Evolutionary conservation across 2,797 vertebrate genomes (phyloP).

Genomic region (Knipowitschia caucasica): DNA sequence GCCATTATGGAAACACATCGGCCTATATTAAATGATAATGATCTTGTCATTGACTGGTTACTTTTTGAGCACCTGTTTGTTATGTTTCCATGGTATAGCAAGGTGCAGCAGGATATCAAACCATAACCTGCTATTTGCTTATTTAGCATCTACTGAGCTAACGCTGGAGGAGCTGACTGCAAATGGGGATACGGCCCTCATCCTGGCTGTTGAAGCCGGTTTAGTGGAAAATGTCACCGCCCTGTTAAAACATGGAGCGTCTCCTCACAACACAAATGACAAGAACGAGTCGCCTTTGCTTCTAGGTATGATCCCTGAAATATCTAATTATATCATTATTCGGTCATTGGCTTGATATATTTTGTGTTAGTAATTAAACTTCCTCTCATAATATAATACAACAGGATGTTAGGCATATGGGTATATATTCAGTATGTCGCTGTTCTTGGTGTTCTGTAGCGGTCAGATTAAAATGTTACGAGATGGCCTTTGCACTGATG

Average conservation of each 20-base stretch:
- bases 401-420: background rate
- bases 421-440: background rate
- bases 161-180: conserved; percentile 80
- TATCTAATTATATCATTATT: background rate
- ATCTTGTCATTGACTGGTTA: no score
- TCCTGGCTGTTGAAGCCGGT: conserved; percentile 73
- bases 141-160: conserved; percentile 62
- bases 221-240: conserved; percentile 72
- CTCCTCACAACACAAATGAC: conserved; percentile 80
- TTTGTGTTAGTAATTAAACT: background rate
- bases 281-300: conserved; percentile 83
- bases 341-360: background rate
- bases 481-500: conserved; percentile 78
- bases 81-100: no score
- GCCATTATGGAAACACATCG: no score
- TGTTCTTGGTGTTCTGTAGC: conserved; percentile 51
- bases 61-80: no score
- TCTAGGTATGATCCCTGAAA: conserved; percentile 67
- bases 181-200: conserved; percentile 82
- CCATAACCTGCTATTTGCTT: no score
- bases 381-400: no score
- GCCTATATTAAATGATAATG: no score
- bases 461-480: conserved; percentile 73
- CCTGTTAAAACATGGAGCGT: conserved; percentile 78
- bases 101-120: no score